Conservation (phyloP, 1,140 invertebrate genomes). For the Lordiphosa clarofinis region DNA sequence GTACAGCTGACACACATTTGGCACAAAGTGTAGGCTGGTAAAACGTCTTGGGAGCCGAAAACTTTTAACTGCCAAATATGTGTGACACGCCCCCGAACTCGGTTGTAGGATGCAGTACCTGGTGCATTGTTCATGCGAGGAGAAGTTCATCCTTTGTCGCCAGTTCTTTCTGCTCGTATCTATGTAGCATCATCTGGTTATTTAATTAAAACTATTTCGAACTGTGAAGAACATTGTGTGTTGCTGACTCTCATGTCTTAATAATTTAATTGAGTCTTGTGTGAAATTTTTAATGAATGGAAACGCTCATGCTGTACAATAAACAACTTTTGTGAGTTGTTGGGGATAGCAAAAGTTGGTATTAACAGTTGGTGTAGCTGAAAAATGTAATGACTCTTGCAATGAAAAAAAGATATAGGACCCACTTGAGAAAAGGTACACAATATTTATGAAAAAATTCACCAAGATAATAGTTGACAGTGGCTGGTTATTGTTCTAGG, state of each 20-base stretch:
- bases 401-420: too few species aligned
- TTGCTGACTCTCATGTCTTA: constrained; percentile 27
- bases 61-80: too few species aligned
- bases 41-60: constrained; percentile 41
- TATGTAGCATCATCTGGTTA: constrained; percentile 56
- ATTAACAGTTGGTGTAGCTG: too few species aligned
- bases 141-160: too few species aligned
- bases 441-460: too few species aligned
- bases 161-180: neutral
- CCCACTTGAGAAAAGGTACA: too few species aligned
- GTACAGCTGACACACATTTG: constrained; percentile 56
- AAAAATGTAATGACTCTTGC: too few species aligned
- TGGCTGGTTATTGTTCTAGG: neutral
- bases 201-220: constrained; percentile 69
- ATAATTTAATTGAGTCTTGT: constrained; percentile 72
- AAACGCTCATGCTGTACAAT: constrained; percentile 28
- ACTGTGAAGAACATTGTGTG: constrained; percentile 12
- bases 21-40: constrained; percentile 37
- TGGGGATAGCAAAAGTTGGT: too few species aligned
- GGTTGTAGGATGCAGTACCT: too few species aligned
- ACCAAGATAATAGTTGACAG: neutral
- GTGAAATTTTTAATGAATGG: constrained; percentile 64
- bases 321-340: constrained; percentile 15
- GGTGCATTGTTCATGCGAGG: too few species aligned
- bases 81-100: constrained; percentile 12